Base-by-base conservation (phyloP, 2,113 vertebrate genomes). In the Sinocyclocheilus anshuiensis region DNA sequence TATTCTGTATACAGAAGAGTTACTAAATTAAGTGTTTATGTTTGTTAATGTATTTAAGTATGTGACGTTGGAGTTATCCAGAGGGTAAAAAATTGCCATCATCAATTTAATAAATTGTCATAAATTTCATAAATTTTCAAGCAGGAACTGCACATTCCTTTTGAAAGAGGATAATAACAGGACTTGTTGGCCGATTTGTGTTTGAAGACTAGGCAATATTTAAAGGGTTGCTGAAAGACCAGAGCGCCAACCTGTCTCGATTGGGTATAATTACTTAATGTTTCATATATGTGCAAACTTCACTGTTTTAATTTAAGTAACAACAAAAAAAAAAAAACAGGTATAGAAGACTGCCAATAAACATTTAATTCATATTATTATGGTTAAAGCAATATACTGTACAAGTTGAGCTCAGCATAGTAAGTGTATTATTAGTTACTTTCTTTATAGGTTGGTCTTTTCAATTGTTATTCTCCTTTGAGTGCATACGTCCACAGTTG, bases 141-240 rank as follows among this genome's bases (percentile, higher is more conserved):
- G 22, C 63, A 84, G 87, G 85, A 86, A 88, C 65, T 12, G 11
- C 22, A 42, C 36, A 71, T 76, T 86, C 77, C 69, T 83, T 59
- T 77, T 81, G 36, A 36, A 29, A n/a, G 29, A 33, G 26, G 33
- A 36, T 85, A 75, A 83, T 78, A 82, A 83, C 86, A 87, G 86
- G 86, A 82, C 53, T 22, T 15, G 67, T 89, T 84, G 85, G 89
- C 1, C 10, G 45, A 45, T 45, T 45, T 10, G 45, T 85, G 72
- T 39, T 39, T 39, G 39, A 39, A 39, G 39, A 39, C 39, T 39
- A 6, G 39, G 39, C 91, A 92, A 90, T 92, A 93, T 90, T 87
- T 81, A 84, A 55, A 89, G 81, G 79, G 45, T 82, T 20, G 91
- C 87, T 93, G 93, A 94, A 88, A 93, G 93, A 92, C 86, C 65